phyloP scores from a whole-genome alignment of 2,113 vertebrate species.

The Lampris megalopsis region DNA sequence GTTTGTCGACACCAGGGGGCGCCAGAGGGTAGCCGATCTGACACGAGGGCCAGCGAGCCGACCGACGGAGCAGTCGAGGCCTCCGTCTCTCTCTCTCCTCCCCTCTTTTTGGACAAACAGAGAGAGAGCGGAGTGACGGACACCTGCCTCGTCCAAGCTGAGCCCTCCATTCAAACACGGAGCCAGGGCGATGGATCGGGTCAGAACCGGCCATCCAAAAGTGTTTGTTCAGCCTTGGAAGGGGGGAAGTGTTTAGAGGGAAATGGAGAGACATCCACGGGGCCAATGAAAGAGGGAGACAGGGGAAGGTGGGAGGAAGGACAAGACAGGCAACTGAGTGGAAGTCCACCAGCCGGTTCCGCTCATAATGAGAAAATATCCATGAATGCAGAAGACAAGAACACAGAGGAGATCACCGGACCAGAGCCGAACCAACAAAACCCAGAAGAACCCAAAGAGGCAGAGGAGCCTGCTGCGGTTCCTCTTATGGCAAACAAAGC shows the following conservation, averaged over 20 bases:
- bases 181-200: too few species aligned
- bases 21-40: conserved; percentile 34
- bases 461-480: neutral
- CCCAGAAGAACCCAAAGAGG: neutral
- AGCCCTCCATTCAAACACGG: too few species aligned
- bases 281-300: neutral
- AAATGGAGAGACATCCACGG: neutral
- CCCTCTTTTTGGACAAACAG: neutral
- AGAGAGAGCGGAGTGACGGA: too few species aligned
- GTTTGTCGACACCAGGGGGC: conserved; percentile 54
- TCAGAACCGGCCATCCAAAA: too few species aligned
- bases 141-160: too few species aligned
- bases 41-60: neutral
- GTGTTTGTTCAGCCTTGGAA: too few species aligned
- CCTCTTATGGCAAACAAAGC: neutral
- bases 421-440: neutral
- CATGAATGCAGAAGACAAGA: neutral
- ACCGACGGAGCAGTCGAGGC: neutral
- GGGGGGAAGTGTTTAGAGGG: too few species aligned
- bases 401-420: conserved; percentile 13
- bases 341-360: neutral
- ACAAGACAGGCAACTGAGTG: neutral
- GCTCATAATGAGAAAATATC: neutral
- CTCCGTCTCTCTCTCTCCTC: neutral
- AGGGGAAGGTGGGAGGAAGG: neutral